Conservation (phyloP, 2,113 vertebrate genomes). For the Leucopsar rothschildi region DNA sequence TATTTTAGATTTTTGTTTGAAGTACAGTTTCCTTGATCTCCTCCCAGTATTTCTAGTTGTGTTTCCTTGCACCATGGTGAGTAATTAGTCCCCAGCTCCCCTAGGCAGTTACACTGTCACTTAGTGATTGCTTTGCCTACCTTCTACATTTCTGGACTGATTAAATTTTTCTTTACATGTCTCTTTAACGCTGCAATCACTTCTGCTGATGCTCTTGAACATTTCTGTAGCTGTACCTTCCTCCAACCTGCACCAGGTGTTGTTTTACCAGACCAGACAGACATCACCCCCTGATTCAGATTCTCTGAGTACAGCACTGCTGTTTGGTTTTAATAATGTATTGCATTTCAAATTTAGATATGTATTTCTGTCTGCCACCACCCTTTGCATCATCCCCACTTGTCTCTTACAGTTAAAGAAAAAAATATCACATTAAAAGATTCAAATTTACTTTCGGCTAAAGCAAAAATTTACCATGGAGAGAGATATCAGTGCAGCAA, state of each 20-base stretch:
- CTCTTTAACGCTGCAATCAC: background rate
- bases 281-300: background rate
- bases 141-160: background rate
- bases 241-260: background rate
- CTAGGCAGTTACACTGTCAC: background rate
- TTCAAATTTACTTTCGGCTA: background rate
- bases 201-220: background rate
- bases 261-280: background rate
- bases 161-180: background rate
- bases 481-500: background rate
- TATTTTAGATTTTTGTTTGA: constrained; percentile 1
- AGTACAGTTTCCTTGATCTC: background rate
- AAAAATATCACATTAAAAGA: background rate
- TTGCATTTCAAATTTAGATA: background rate
- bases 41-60: background rate
- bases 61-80: background rate
- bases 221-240: background rate
- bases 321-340: background rate
- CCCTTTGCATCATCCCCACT: background rate
- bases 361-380: background rate
- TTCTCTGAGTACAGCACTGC: background rate
- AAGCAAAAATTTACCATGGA: background rate
- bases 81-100: constrained; percentile 13
- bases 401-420: background rate
- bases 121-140: background rate